Evolutionary conservation across 2,113 vertebrate genomes (phyloP), one percentile per base, ranked within the genome.

Genomic region (Lamprologus tigripictilis): DNA sequence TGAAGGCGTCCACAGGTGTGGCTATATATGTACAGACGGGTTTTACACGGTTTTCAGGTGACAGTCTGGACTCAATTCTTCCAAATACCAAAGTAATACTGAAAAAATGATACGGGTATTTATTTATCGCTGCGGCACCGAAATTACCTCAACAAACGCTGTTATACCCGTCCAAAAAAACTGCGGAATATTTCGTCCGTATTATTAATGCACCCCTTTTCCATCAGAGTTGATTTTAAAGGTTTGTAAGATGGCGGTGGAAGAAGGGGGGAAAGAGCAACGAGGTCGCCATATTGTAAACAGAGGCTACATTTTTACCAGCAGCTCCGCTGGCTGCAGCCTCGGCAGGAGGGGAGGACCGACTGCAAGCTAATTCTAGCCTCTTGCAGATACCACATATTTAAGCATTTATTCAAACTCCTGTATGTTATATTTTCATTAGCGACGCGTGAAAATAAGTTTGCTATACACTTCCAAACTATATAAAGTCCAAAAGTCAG

Each of bases 221-320:
- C 42, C 11, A 31, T 14, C 28, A 23, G 9, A 47, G 58, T 68
- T 61, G 45, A 28, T 76, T 76, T 71, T 45, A 71, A 89, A 85
- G 92, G 33, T 82, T 92, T 94, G 95, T 97, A 98, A 98, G 96
- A 98, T 98, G 98, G 98, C 98, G 97, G 97, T 97, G 96, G 96
- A 96, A 96, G 93, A 95, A 96, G 40, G 40, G 96, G 71, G 95
- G 86, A 86, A 58, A 90, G 96, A 97, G 96, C 96, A 96, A 96
- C 94, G 96, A 97, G 97, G 97, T 97, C 97, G 97, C 98, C 97
- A 98, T 98, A 97, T 98, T 98, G 97, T 97, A 98, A 98, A 98
- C 97, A 98, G 90, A 95, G 35, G 86, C 95, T 94, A 95, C 94
- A 94, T 95, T 91, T 96, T 94, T 95, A 91, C 85, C 54, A 66